Percentiles rank a stretch among this genome's conserved stretches.
These are phyloP conservation scores for Brachyptera risi DNA, from an alignment of 2,888 invertebrate species.

Conservation along the genomic window DNA sequence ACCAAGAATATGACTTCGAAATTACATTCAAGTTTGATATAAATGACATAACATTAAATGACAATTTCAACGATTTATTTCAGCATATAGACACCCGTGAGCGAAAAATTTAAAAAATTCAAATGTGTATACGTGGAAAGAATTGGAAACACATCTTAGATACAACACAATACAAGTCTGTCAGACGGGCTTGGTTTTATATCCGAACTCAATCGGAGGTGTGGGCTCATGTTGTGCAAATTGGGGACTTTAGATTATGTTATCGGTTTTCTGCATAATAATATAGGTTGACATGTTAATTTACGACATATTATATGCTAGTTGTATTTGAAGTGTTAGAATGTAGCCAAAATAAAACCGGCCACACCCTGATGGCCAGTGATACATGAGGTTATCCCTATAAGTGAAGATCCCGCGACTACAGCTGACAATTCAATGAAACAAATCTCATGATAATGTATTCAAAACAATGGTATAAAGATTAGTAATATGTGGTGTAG, in stretches of 20 bases:
- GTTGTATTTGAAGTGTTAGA: neutral
- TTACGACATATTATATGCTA: neutral
- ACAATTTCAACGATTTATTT: too few species aligned
- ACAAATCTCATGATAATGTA: neutral
- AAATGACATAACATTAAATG: too few species aligned
- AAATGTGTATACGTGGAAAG: too few species aligned
- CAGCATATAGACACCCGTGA: too few species aligned
- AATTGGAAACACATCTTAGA: too few species aligned
- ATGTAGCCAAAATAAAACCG: neutral
- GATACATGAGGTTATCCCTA: conserved; percentile 13
- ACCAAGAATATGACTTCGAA: too few species aligned
- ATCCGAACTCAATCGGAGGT: neutral
- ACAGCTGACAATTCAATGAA: neutral
- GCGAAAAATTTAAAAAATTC: too few species aligned
- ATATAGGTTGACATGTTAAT: conserved; percentile 18
- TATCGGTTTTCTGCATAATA: conserved; percentile 17
- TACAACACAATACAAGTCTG: too few species aligned
- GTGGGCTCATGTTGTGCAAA: conserved; percentile 17
- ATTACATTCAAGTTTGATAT: too few species aligned
- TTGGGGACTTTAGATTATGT: conserved; percentile 7
- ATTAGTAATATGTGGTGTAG: neutral
- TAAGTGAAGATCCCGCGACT: neutral
- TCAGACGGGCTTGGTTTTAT: too few species aligned
- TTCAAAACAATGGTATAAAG: neutral
- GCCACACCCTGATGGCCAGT: conserved; percentile 8